Base-by-base conservation (phyloP, 2,888 invertebrate genomes). In the Philhelius pedissequus region DNA sequence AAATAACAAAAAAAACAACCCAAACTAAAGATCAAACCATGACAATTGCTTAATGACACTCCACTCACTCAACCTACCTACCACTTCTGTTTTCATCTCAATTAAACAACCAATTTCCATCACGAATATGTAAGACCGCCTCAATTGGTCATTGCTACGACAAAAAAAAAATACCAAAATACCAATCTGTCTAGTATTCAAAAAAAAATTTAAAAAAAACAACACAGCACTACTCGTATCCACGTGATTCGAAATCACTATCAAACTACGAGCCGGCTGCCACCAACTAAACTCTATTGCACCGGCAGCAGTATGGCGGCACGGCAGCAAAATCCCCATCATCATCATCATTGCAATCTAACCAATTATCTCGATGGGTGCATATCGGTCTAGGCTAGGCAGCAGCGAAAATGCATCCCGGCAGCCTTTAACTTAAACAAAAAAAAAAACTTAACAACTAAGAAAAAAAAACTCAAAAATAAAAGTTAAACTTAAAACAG, bases 1-100 rank as follows among this genome's bases (percentile, higher is more conserved):
- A n/a, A n/a, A n/a, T n/a, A n/a, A n/a, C n/a, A n/a, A n/a, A n/a
- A n/a, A n/a, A n/a, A n/a, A n/a, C n/a, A n/a, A n/a, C n/a, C n/a
- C n/a, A n/a, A 35, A 22, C 1, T 22, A 54, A 64, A 70, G 43
- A 54, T 77, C 32, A 70, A 62, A 48, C 70, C 62, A 54, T 56
- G 64, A 71, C 71, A 71, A 64, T 48, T 56, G 52, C 54, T 62
- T 38, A 38, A 68, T 50, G 66, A 48, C 32, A 48, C 56, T 56
- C 35, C 13, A 35, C 11, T 35, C 20, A 30, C 30, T 30, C 0
- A 1, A 9, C 22, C 22, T 48, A 20, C 18, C 30, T 11, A 60
- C 30, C 25, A 74, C 74, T 69, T 69, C 56, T 76, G 70, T 50
- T 75, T 70, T 27, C 64, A 58, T 81, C 56, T 81, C 64, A 81